These are phyloP conservation scores for Scrobipalpa costella DNA, from an alignment of 2,888 invertebrate genomes.

Conservation along the genomic window DNA sequence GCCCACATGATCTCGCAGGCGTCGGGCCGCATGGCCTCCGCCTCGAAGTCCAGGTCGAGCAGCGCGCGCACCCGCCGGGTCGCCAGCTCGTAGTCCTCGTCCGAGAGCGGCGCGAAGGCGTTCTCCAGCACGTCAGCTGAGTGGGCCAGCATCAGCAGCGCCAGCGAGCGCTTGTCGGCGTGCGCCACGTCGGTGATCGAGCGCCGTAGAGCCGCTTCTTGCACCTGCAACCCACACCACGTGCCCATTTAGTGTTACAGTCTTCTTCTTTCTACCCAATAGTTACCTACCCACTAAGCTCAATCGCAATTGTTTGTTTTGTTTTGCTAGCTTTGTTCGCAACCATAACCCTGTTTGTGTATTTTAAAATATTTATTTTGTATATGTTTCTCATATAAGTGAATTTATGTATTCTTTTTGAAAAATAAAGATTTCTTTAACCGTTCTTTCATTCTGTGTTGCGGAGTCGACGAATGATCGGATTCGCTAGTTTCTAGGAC, in stretches of 20 bases:
- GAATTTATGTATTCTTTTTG: too few relatives aligned
- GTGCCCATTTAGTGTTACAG: neutral
- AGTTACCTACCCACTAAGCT: too few relatives aligned
- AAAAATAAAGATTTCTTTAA: too few relatives aligned
- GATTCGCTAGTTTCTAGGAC: too few relatives aligned
- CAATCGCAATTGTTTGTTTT: too few relatives aligned
- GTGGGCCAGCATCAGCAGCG: constrained; percentile 97
- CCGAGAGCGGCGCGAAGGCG: constrained; percentile 98
- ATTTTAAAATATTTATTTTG: too few relatives aligned
- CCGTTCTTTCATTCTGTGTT: too few relatives aligned
- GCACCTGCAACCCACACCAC: constrained; percentile 84
- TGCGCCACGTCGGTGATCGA: constrained; percentile 99
- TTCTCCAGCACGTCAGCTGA: constrained; percentile 99
- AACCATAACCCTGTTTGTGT: too few relatives aligned
- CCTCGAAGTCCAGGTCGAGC: constrained; percentile 97
- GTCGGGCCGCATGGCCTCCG: constrained; percentile 95
- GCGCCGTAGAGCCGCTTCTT: constrained; percentile 97
- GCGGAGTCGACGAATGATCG: too few relatives aligned
- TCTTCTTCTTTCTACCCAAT: neutral
- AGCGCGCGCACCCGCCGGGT: constrained; percentile 98
- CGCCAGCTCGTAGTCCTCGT: constrained; percentile 98
- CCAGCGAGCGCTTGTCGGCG: constrained; percentile 97
- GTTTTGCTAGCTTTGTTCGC: too few relatives aligned
- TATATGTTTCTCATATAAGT: too few relatives aligned
- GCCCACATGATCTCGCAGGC: constrained; percentile 99